These are phyloP conservation scores for Formica aserva DNA, from an alignment of 2,888 invertebrate genomes.

Conservation along the genomic window DNA sequence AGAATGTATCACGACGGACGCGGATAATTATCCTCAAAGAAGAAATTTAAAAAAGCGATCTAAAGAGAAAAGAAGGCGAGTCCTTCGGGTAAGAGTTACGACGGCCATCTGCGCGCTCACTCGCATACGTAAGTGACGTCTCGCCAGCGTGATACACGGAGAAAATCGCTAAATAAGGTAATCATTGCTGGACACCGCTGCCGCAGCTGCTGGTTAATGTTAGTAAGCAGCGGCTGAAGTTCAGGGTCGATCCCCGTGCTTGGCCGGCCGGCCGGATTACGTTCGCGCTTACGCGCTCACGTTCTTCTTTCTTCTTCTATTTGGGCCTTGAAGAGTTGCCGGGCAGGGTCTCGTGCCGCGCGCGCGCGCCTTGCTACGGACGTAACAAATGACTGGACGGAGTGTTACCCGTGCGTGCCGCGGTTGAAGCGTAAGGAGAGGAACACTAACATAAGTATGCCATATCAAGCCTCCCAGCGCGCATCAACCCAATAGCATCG, in stretches of 20 bases:
- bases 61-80: slow-evolving; percentile 52
- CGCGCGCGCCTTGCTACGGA: background rate
- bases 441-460: background rate
- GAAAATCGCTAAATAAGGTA: slow-evolving; percentile 84
- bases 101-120: slow-evolving; percentile 68
- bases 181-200: slow-evolving; percentile 72
- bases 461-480: background rate
- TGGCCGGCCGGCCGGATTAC: slow-evolving; percentile 75
- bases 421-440: background rate
- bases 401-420: background rate
- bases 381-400: slow-evolving; percentile 39
- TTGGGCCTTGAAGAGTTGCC: slow-evolving; percentile 81
- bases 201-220: slow-evolving; percentile 52
- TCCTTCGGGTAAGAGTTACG: slow-evolving; percentile 79
- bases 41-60: slow-evolving; percentile 25
- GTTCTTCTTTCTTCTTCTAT: slow-evolving; percentile 81
- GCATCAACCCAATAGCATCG: background rate
- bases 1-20: background rate
- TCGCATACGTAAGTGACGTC: slow-evolving; percentile 77
- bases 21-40: background rate
- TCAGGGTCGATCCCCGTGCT: slow-evolving; percentile 82
- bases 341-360: slow-evolving; percentile 71
- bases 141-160: slow-evolving; percentile 71
- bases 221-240: slow-evolving; percentile 77
- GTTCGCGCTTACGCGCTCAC: slow-evolving; percentile 73